Conservation (phyloP, 2,797 vertebrate species). For the Acanthurus leucopareius region DNA sequence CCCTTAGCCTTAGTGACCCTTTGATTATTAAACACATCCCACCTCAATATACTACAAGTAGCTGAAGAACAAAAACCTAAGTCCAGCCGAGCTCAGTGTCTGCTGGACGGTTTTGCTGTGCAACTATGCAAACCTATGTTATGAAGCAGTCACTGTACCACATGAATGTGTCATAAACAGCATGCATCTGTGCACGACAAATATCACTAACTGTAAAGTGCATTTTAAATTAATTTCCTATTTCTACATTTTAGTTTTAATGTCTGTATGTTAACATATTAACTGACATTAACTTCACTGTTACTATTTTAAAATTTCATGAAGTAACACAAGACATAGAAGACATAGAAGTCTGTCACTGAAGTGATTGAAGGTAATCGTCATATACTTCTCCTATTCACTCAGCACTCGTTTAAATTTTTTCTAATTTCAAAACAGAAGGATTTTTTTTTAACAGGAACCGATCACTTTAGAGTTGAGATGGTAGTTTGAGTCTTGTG, state of each 20-base stretch:
- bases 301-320: slow-evolving; percentile 9
- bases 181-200: slow-evolving; percentile 70
- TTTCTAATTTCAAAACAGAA: slow-evolving; percentile 13
- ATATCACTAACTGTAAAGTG: slow-evolving; percentile 42
- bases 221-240: slow-evolving; percentile 30
- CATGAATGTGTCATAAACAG: slow-evolving; percentile 33
- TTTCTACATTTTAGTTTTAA: slow-evolving; percentile 28
- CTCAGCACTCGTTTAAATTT: slow-evolving; percentile 3
- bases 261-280: slow-evolving; percentile 22
- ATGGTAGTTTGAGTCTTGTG: slow-evolving; percentile 17
- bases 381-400: slow-evolving; percentile 19
- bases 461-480: neutral
- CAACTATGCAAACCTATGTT: slow-evolving; percentile 76
- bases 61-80: slow-evolving; percentile 54
- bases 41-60: slow-evolving; percentile 56
- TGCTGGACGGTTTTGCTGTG: slow-evolving; percentile 13
- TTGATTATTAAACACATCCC: slow-evolving; percentile 50
- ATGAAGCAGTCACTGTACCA: slow-evolving; percentile 44
- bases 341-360: neutral
- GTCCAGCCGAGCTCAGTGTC: slow-evolving; percentile 37
- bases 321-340: neutral
- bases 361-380: slow-evolving; percentile 4
- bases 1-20: slow-evolving; percentile 51
- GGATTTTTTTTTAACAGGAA: slow-evolving; percentile 11
- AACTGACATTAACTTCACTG: slow-evolving; percentile 13